Conservation (phyloP, 2,113 vertebrate species). For the Oreocharis arfaki region DNA sequence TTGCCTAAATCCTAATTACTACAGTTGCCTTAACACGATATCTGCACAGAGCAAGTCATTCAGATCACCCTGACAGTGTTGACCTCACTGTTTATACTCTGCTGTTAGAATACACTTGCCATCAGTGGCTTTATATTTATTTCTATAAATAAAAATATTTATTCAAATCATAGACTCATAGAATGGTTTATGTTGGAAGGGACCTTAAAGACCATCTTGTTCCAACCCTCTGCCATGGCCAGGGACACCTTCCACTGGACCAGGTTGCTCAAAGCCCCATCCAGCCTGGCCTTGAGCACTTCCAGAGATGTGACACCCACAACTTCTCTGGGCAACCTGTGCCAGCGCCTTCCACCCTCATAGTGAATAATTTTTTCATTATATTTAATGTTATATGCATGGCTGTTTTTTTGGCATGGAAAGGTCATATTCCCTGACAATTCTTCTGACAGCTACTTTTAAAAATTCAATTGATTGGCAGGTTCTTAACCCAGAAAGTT, state of each 20-base stretch:
- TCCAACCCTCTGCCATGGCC: background rate
- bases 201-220: background rate
- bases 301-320: background rate
- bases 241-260: background rate
- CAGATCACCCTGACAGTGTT: background rate
- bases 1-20: background rate
- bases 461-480: background rate
- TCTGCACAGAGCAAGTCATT: background rate
- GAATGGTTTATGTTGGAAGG: background rate
- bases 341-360: background rate
- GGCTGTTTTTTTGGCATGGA: background rate
- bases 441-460: background rate
- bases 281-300: background rate
- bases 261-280: background rate
- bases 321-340: background rate
- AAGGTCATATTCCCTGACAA: background rate
- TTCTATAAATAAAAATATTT: too few species aligned
- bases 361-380: background rate
- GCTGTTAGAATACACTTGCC: background rate
- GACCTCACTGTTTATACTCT: background rate
- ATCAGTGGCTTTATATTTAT: background rate
- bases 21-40: background rate
- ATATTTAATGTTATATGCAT: background rate
- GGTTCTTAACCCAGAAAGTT: background rate
- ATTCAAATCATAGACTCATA: background rate